A percentile compares a stretch with the other conserved stretches of the same genome.
phyloP scores from a whole-genome alignment of 2,797 vertebrate genomes.

The Siniperca undulata region DNA sequence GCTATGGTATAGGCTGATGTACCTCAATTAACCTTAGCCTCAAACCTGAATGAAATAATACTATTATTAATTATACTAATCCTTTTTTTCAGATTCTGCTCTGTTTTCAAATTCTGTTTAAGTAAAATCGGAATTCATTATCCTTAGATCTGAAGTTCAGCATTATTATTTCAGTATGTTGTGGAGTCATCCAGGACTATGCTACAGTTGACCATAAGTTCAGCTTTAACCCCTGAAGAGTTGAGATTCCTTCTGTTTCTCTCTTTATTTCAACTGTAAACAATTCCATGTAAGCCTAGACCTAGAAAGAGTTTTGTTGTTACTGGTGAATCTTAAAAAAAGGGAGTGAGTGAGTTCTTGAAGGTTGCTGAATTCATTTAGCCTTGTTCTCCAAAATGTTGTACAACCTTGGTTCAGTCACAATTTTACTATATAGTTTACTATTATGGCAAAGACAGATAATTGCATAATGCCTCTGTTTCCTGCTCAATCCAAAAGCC shows the following conservation, averaged over 20 bases:
- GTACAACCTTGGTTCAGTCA: not conserved
- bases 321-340: not conserved
- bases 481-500: not conserved
- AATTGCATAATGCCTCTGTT: not conserved
- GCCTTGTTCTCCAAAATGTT: not conserved
- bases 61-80: not conserved
- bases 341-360: not conserved
- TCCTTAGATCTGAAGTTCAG: slow-evolving; percentile 19
- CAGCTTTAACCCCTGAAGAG: not conserved
- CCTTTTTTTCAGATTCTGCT: slow-evolving; percentile 19
- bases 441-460: not conserved
- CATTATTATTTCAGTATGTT: slow-evolving; percentile 23
- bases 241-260: slow-evolving; percentile 1
- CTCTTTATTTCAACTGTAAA: slow-evolving; percentile 11
- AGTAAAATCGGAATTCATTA: slow-evolving; percentile 29
- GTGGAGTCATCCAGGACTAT: not conserved
- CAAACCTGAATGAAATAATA: slow-evolving; percentile 43
- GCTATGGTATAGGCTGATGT: slow-evolving; percentile 19
- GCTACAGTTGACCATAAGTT: slow-evolving; percentile 7
- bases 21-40: slow-evolving; percentile 46
- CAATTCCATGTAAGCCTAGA: not conserved
- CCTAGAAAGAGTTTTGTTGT: not conserved
- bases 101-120: slow-evolving; percentile 29
- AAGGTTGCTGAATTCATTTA: not conserved
- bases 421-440: not conserved